Conservation (phyloP, 2,113 vertebrate genomes). For the Glaucidium brasilianum region DNA sequence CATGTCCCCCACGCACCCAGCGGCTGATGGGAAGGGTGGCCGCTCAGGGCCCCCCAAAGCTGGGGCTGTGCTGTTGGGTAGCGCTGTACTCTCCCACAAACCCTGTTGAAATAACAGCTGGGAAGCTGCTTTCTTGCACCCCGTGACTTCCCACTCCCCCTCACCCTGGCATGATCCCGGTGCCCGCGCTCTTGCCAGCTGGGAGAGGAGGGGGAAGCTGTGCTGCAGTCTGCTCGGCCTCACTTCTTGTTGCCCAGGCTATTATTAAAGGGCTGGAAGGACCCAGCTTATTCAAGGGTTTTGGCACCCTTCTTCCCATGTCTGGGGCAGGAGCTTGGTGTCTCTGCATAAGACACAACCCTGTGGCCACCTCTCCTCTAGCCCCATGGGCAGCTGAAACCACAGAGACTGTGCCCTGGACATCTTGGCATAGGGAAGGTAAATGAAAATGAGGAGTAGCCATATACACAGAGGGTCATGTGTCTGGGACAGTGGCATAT, state of each 20-base stretch:
- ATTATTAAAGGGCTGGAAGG: not conserved
- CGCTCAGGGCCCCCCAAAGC: rapidly evolving
- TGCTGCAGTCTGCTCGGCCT: not conserved
- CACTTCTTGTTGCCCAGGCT: not conserved
- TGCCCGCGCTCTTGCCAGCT: not conserved
- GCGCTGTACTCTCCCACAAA: rapidly evolving
- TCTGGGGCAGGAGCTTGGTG: not conserved
- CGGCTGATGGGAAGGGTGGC: not conserved
- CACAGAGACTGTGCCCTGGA: not conserved
- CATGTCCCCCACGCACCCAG: rapidly evolving
- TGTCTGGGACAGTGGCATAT: rapidly evolving
- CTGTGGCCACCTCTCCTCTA: not conserved
- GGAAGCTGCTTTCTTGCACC: not conserved
- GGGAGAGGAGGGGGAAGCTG: not conserved
- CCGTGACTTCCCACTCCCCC: rapidly evolving
- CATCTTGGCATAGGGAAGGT: not conserved
- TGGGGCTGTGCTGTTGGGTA: rapidly evolving
- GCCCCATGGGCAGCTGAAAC: rapidly evolving
- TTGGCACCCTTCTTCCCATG: not conserved
- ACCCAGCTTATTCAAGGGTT: rapidly evolving
- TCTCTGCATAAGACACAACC: not conserved
- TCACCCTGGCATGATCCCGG: rapidly evolving
- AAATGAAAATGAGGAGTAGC: not conserved
- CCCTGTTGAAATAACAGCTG: rapidly evolving
- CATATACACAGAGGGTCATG: rapidly evolving